phyloP scores from a whole-genome alignment of 1,140 invertebrate genomes.

The Drosophila serrata region DNA sequence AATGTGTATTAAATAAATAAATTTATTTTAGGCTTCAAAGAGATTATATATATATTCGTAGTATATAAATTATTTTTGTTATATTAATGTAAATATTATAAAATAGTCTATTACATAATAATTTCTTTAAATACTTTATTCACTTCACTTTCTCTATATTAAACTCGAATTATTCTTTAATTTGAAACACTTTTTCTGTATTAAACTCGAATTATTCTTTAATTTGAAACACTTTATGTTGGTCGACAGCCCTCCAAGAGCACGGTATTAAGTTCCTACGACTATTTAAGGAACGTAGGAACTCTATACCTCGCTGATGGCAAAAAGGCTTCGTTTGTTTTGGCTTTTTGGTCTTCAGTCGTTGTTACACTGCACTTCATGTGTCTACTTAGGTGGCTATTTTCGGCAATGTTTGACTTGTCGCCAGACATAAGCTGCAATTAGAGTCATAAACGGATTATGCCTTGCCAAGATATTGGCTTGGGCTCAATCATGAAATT shows the following conservation, averaged over 20 bases:
- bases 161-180: too few species aligned
- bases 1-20: not conserved
- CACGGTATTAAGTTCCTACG: constrained; percentile 86
- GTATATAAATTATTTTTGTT: not conserved
- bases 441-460: constrained; percentile 81
- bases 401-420: constrained; percentile 60
- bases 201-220: too few species aligned
- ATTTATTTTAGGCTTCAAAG: not conserved
- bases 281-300: constrained; percentile 80
- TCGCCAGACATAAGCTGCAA: constrained; percentile 74
- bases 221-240: constrained; percentile 30
- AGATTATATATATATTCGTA: not conserved
- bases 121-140: not conserved
- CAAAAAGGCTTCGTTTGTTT: constrained; percentile 72
- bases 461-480: constrained; percentile 47
- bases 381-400: constrained; percentile 59
- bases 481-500: constrained; percentile 58
- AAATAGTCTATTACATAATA: too few species aligned
- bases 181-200: not conserved
- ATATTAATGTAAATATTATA: not conserved
- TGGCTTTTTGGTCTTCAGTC: constrained; percentile 26
- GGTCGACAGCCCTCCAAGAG: constrained; percentile 85
- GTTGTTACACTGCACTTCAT: constrained; percentile 42
- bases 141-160: not conserved
- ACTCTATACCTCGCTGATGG: constrained; percentile 85